Conservation (phyloP, 2,113 vertebrate species). For the Hemibagrus wyckioides region DNA sequence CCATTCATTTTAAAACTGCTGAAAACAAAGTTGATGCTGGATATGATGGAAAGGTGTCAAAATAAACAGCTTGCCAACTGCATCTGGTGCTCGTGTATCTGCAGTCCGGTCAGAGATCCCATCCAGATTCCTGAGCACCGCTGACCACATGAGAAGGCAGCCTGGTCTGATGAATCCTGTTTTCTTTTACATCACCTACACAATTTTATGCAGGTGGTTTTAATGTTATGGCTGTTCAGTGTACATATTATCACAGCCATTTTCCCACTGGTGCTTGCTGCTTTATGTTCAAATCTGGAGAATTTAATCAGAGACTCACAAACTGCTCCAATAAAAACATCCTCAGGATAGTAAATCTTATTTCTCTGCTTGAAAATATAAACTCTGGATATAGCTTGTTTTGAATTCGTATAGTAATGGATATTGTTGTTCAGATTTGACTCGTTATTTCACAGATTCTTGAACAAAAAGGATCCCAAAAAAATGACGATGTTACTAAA, state of each 20-base stretch:
- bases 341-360: neutral
- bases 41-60: no score
- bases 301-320: neutral
- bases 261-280: neutral
- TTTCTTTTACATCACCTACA: no score
- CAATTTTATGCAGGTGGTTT: no score
- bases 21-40: no score
- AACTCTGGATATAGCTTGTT: neutral
- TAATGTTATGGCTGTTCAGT: no score
- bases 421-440: neutral
- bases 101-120: no score
- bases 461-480: neutral
- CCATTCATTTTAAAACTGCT: no score
- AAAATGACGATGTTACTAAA: neutral
- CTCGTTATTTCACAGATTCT: neutral
- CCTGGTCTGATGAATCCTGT: no score
- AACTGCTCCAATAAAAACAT: neutral
- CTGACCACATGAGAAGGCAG: no score
- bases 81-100: no score
- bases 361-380: neutral
- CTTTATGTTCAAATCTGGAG: neutral
- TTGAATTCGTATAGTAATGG: neutral
- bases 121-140: no score
- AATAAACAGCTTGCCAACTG: no score
- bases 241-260: neutral